Base-by-base conservation (phyloP, 2,797 vertebrate genomes). In the Ispidina picta region DNA sequence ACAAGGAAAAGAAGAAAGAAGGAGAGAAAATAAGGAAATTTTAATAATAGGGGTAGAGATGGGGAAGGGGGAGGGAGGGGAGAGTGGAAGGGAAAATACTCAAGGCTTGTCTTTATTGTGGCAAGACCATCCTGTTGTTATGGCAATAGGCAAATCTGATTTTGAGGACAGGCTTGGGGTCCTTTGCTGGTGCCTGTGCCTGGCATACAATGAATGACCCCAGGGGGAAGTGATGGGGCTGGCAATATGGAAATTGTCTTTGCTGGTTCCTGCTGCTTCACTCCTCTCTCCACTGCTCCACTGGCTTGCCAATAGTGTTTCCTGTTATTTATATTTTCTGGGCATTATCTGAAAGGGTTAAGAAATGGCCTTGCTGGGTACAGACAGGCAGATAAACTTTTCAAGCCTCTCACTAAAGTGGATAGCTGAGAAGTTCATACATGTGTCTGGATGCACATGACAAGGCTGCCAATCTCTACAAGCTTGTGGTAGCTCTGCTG, bases 361-460 rank as follows among this genome's bases (percentile, higher is more conserved):
- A 22, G 6, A 12, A 29, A 52, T 16, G 39, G 21, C 39, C 28
- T 2, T 1, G 1, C 49, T 18, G 72, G 18, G 23, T 12, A 16
- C 0, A 1, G 76, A 19, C 33, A 62, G 46, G 43, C 44, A 81
- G 52, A 49, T 10, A 2, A 81, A 64, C 26, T n/a, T 39, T 64
- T 46, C 77, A 8, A 65, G 51, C 3, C 8, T 0, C 52, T 66
- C 59, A 2, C 33, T n/a, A 11, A 58, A 9, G 19, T 8, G 8
- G 0, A 1, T 43, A 5, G 64, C 11, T 72, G 60, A 51, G 63
- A 37, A 83, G 35, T 43, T 56, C 29, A 3, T 19, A 12, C 10
- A 1, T 3, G 0, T 1, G 0, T 10, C 28, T 0, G 4, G 35
- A 7, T 19, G 23, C 6, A 1, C 0, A 0, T 3, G 54, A 20